phyloP scores from a whole-genome alignment of 2,888 invertebrate genomes.

The Tetropium fuscum region DNA sequence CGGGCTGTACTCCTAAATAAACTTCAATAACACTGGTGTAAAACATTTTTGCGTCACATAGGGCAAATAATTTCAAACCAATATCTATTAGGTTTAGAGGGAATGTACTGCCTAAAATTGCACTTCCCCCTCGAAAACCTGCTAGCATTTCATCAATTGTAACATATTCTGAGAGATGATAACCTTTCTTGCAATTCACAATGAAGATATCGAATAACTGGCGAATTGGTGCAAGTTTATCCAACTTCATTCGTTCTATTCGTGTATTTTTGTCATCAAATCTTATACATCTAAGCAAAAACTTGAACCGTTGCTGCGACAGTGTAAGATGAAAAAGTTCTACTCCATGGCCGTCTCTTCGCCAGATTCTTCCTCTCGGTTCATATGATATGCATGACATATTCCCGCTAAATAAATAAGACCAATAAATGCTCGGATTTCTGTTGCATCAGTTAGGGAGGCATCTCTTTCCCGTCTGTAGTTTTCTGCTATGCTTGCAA shows the following conservation, averaged over 20 bases:
- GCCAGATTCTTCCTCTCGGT: slow-evolving; percentile 10
- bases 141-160: slow-evolving; percentile 51
- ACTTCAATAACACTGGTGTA: slow-evolving; percentile 51
- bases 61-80: slow-evolving; percentile 52
- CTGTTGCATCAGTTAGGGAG: slow-evolving; percentile 20
- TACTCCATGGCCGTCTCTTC: slow-evolving; percentile 20
- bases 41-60: slow-evolving; percentile 42
- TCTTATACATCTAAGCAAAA: slow-evolving; percentile 37
- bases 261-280: slow-evolving; percentile 43
- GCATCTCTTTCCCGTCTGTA: slow-evolving; percentile 19
- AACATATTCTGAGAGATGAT: slow-evolving; percentile 19
- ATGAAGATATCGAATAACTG: slow-evolving; percentile 53
- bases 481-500: slow-evolving; percentile 24
- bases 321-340: slow-evolving; percentile 20
- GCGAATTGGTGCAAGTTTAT: slow-evolving; percentile 48
- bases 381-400: not conserved
- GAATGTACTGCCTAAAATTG: slow-evolving; percentile 48
- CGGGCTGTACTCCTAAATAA: slow-evolving; percentile 48
- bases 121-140: slow-evolving; percentile 49
- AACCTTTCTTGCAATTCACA: slow-evolving; percentile 48
- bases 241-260: slow-evolving; percentile 26
- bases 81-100: slow-evolving; percentile 53
- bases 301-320: not conserved
- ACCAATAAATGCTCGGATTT: slow-evolving; percentile 37
- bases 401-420: slow-evolving; percentile 2